Evolutionary conservation across 1,140 invertebrate genomes (phyloP), one percentile per base, ranked within the genome.

Genomic region (Gyrodactylus bullatarudis): DNA sequence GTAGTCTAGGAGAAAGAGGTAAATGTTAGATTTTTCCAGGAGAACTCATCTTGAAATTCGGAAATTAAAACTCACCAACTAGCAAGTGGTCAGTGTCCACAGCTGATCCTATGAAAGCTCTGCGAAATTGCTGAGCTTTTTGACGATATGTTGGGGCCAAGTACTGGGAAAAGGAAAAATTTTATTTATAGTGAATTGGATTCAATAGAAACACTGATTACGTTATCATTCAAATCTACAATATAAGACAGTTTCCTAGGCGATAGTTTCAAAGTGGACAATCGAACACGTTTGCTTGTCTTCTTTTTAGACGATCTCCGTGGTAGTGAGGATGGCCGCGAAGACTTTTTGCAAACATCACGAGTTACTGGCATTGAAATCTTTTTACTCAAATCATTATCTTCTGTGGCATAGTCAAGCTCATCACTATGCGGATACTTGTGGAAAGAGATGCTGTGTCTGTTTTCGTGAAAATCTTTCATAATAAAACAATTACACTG

Each of bases 1-100:
- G 82, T 94, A 93, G 84, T 54, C 34, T 54, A 8, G 34, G n/a
- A 54, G 34, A 54, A 54, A 16, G 34, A 54, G 34, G n/a, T 54
- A 8, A 54, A n/a, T 54, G 8, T 54, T 54, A 54, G n/a, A 54
- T 54, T 54, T 54, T 8, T 16, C n/a, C 8, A 16, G n/a, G 34
- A n/a, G 34, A 54, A 16, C n/a, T 16, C 8, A 16, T 54, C 34
- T 16, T 54, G 34, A 16, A 16, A 8, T 16, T 54, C 8, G n/a
- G 8, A 54, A 54, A 54, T 16, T 16, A 54, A 54, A n/a, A 54
- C 34, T 54, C 34, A 54, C 34, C 34, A 54, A 54, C 34, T 54
- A 54, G 34, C n/a, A 54, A 54, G 8, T n/a, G 34, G n/a, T 54
- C 34, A 54, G 34, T 54, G n/a, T 54, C 34, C 34, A 54, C 34